A percentile compares a stretch with the other conserved stretches of the same genome.
Conservation (phyloP, 2,888 invertebrate genomes). For the Drosophila colorata region DNA sequence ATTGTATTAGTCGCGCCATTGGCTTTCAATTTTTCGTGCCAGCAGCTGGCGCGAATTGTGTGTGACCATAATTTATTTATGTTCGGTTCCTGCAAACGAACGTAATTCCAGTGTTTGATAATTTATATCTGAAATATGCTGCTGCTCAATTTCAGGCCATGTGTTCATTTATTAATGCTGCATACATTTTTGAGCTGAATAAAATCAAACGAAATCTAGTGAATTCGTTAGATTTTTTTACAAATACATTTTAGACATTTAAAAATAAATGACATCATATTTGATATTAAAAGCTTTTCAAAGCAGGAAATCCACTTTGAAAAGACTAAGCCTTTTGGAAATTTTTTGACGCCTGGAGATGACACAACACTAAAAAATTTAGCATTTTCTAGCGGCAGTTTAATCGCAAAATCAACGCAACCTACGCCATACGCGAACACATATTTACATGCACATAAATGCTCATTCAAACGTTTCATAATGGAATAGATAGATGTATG, state of each 20-base stretch:
- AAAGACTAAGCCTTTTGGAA: conserved; percentile 12
- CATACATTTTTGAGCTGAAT: conserved; percentile 11
- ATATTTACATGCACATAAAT: conserved; percentile 47
- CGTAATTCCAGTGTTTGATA: conserved; percentile 13
- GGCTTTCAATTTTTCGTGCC: conserved; percentile 43
- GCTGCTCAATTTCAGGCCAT: conserved; percentile 26
- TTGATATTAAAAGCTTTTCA: conserved; percentile 36
- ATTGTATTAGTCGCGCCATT: conserved; percentile 32
- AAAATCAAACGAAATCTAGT: conserved; percentile 9
- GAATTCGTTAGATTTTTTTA: background rate
- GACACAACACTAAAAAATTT: conserved; percentile 30
- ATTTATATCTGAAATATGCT: conserved; percentile 36
- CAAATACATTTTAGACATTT: conserved; percentile 7
- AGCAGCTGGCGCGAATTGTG: conserved; percentile 28
- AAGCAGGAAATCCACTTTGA: conserved; percentile 30
- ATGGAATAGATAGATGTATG: conserved; percentile 47
- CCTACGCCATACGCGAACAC: conserved; percentile 2
- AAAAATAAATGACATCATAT: conserved; percentile 23
- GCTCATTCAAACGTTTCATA: conserved; percentile 77
- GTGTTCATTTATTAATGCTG: conserved; percentile 23
- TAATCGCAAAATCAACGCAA: conserved; percentile 31
- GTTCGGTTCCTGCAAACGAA: conserved; percentile 17
- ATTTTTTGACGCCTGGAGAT: conserved; percentile 36
- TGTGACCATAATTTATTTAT: conserved; percentile 50
- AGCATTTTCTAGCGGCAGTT: conserved; percentile 49